Conservation (phyloP, 2,113 vertebrate genomes). For the Tinamus guttatus region DNA sequence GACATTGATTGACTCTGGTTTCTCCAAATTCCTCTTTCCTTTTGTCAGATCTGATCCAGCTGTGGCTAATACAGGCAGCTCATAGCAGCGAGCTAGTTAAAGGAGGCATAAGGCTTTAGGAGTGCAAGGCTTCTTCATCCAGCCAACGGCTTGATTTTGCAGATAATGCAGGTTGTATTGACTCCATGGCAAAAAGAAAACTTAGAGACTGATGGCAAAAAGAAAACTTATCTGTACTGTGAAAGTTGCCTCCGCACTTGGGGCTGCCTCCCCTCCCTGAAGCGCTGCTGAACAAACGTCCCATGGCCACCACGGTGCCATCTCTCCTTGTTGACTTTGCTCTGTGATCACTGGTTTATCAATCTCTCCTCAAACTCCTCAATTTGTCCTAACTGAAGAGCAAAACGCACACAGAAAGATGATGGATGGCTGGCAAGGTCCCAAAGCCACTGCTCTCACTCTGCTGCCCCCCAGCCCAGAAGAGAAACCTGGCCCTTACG, state of each 20-base stretch:
- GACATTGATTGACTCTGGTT: not conserved
- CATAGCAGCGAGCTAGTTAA: not conserved
- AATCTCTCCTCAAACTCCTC: conserved; percentile 17
- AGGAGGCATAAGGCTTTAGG: not conserved
- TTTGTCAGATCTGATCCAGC: not conserved
- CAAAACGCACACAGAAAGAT: not conserved
- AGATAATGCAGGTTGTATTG: not conserved
- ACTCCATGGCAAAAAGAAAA: not conserved
- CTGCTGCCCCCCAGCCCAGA: not conserved
- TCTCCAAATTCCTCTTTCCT: not conserved
- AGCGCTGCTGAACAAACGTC: conserved; percentile 30
- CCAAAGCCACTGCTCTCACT: fast-evolving
- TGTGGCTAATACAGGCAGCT: not conserved
- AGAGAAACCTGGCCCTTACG: not conserved
- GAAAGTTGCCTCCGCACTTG: conserved; percentile 13
- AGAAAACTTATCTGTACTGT: conserved; percentile 38
- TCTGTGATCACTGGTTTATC: conserved; percentile 62
- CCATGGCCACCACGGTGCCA: not conserved
- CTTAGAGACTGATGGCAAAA: conserved; percentile 24
- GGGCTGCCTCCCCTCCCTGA: not conserved
- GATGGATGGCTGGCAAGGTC: not conserved
- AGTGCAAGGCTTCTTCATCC: not conserved
- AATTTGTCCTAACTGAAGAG: not conserved
- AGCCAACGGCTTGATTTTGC: not conserved
- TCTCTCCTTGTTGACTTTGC: conserved; percentile 65